phyloP scores from a whole-genome alignment of 2,113 vertebrate species.

The Aegotheles bennettii region DNA sequence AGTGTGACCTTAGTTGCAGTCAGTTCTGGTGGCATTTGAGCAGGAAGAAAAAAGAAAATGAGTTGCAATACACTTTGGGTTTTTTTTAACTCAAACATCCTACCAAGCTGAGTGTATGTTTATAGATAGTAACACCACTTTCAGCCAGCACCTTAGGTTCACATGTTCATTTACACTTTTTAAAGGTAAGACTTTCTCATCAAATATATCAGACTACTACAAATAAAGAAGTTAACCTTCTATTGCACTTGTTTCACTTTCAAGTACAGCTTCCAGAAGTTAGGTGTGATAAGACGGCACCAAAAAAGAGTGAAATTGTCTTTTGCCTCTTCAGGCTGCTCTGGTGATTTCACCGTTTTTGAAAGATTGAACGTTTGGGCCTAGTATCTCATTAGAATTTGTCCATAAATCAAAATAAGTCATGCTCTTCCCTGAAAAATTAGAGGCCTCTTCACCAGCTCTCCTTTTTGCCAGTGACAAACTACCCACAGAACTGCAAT shows the following conservation, averaged over 20 bases:
- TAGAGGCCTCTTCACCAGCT: neutral
- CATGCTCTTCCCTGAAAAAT: neutral
- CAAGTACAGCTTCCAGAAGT: neutral
- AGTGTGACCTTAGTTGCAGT: neutral
- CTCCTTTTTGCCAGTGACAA: neutral
- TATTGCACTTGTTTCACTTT: neutral
- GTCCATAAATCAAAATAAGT: neutral
- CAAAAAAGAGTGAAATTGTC: neutral
- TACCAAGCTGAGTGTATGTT: neutral
- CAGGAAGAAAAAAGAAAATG: neutral
- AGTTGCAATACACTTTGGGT: neutral
- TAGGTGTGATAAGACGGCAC: neutral
- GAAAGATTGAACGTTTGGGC: neutral
- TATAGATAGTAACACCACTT: neutral
- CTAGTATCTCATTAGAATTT: neutral
- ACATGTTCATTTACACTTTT: neutral
- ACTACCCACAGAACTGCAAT: neutral
- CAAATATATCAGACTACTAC: neutral
- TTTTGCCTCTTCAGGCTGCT: neutral
- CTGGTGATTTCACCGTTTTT: neutral
- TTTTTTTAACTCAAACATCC: neutral
- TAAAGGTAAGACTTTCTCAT: neutral
- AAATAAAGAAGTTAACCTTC: neutral
- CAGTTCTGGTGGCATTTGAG: neutral
- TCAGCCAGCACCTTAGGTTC: neutral